Evolutionary conservation across 2,888 invertebrate species (phyloP).

Genomic region (Callimorpha dominula): DNA sequence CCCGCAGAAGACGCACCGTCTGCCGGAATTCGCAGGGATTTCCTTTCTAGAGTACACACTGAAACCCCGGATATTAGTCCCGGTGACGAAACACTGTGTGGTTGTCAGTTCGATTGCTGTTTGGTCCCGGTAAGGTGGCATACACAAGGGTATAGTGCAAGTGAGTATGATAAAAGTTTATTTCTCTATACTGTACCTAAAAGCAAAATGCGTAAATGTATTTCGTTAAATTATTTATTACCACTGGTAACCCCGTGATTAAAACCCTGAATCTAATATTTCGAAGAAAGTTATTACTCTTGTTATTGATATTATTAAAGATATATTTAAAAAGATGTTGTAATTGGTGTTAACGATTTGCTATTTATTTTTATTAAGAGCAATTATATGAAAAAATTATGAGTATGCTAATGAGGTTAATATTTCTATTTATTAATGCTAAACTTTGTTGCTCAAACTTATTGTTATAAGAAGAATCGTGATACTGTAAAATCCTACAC

Average conservation of each 20-base stretch:
- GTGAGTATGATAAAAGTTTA: neutral
- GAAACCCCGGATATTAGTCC: no score
- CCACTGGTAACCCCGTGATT: neutral
- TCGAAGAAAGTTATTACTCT: conserved; percentile 2
- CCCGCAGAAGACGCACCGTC: no score
- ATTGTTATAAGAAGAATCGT: no score
- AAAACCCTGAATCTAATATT: neutral
- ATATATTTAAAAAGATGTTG: conserved; percentile 11
- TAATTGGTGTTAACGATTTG: neutral
- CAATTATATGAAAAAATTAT: neutral
- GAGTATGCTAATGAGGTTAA: neutral
- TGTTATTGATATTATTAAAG: conserved; percentile 3
- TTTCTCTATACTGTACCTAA: conserved; percentile 1
- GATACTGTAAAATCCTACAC: neutral
- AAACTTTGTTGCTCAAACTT: neutral
- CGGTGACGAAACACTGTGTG: no score
- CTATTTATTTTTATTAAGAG: neutral
- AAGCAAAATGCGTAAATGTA: conserved; percentile 1
- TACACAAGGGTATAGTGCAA: neutral
- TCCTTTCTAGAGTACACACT: no score
- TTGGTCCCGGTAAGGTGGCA: no score
- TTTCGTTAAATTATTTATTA: conserved; percentile 1
- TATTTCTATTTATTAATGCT: neutral
- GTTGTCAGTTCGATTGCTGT: no score
- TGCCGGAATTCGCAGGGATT: no score